A percentile compares a stretch with the other conserved stretches of the same genome.
Evolutionary conservation across 1,140 invertebrate genomes (phyloP).

Genomic region (Fopius arisanus): DNA sequence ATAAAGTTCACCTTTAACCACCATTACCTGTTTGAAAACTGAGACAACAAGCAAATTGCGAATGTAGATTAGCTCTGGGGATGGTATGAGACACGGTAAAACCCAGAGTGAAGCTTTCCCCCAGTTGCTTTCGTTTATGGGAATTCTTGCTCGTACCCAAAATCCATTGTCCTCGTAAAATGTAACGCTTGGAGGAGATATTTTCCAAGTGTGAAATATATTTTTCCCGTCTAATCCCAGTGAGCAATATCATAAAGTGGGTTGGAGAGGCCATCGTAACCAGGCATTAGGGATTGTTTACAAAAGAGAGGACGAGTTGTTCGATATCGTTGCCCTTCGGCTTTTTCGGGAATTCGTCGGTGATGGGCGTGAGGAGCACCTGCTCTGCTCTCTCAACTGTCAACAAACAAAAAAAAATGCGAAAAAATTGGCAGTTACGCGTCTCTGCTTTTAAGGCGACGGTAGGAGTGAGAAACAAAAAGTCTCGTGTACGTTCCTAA

Average conservation of each 20-base stretch:
- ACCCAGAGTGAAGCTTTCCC: conserved; percentile 31
- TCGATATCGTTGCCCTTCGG: conserved; percentile 33
- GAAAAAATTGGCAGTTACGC: no score
- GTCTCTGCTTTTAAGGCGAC: no score
- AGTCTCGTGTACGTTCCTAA: no score
- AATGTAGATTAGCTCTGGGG: conserved; percentile 45
- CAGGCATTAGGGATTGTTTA: conserved; percentile 63
- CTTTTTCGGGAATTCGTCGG: conserved; percentile 49
- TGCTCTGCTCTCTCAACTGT: not conserved
- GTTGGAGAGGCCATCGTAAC: conserved; percentile 56
- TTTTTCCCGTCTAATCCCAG: conserved; percentile 59
- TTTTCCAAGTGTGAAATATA: conserved; percentile 64
- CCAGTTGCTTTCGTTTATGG: conserved; percentile 51
- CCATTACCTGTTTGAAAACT: conserved; percentile 23
- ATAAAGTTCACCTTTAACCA: not conserved
- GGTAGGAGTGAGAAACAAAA: no score
- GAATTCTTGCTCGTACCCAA: conserved; percentile 28
- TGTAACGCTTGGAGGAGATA: conserved; percentile 56
- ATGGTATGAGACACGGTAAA: conserved; percentile 31
- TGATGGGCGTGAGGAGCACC: conserved; percentile 53
- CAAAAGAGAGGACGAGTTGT: conserved; percentile 48
- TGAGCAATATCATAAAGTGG: conserved; percentile 65
- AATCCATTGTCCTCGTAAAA: conserved; percentile 54
- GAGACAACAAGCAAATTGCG: conserved; percentile 34
- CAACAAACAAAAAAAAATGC: not conserved